Percentiles rank a stretch among this genome's conserved stretches.
Evolutionary conservation across 2,888 invertebrate species (phyloP).

Genomic region (Diplolepis rosae): DNA sequence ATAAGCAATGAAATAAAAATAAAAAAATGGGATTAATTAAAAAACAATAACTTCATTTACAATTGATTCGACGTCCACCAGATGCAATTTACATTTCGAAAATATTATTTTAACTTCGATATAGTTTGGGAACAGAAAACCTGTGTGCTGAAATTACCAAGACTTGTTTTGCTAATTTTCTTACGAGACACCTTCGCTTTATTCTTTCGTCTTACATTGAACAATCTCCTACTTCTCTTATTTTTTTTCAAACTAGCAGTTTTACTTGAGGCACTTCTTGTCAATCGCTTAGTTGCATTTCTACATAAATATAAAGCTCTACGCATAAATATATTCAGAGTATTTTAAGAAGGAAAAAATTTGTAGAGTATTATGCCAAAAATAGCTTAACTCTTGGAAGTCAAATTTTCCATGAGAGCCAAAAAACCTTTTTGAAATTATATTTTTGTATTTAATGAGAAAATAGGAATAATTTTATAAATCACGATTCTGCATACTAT

Average conservation of each 20-base stretch:
- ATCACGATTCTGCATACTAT: no score
- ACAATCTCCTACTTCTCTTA: slow-evolving; percentile 4
- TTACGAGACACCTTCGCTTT: neutral
- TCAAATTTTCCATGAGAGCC: no score
- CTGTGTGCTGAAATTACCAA: neutral
- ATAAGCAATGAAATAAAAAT: neutral
- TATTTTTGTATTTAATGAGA: no score
- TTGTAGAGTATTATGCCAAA: no score
- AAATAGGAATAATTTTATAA: no score
- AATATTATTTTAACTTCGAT: neutral
- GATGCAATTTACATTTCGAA: neutral
- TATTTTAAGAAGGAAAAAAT: neutral
- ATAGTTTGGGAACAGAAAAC: neutral
- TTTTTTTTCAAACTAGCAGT: neutral
- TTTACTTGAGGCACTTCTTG: neutral
- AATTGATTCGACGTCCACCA: neutral
- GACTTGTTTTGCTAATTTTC: neutral
- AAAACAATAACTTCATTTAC: neutral
- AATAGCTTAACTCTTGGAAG: no score
- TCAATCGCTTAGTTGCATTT: neutral
- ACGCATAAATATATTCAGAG: neutral
- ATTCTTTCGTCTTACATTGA: neutral
- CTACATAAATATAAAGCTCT: neutral
- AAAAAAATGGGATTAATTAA: neutral
- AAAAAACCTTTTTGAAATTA: no score